Evolutionary conservation across 2,888 invertebrate species (phyloP).

Genomic region (Fissipunctia ypsillon): DNA sequence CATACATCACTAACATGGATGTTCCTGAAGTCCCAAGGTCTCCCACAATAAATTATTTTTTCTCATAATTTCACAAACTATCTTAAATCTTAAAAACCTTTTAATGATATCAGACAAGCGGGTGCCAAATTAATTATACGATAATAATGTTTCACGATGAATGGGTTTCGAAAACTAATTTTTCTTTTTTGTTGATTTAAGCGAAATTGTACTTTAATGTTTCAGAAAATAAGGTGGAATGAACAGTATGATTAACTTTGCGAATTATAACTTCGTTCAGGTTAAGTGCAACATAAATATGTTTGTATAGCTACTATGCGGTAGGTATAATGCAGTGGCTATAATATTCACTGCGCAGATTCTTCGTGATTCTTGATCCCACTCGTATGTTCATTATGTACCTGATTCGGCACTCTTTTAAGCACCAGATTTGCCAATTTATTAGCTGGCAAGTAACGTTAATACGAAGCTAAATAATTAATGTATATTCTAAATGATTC

Average conservation of each 20-base stretch:
- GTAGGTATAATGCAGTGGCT: conserved; percentile 12
- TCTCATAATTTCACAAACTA: conserved; percentile 37
- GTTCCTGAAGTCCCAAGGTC: not conserved
- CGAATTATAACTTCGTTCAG: conserved; percentile 12
- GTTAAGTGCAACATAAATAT: conserved; percentile 13
- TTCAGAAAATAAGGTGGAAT: not conserved
- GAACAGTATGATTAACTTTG: conserved; percentile 1
- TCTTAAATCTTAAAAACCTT: conserved; percentile 60
- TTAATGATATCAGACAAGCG: conserved; percentile 61
- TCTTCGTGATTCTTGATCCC: not conserved
- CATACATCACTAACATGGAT: conserved; percentile 10
- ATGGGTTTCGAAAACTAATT: conserved; percentile 29
- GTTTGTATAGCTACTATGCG: conserved; percentile 11
- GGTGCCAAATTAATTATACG: conserved; percentile 63
- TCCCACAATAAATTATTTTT: conserved; percentile 2
- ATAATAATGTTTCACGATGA: conserved; percentile 48
- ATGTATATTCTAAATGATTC: not conserved
- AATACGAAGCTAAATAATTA: not conserved
- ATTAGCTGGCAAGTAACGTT: not conserved
- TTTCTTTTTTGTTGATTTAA: not conserved
- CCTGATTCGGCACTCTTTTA: not conserved
- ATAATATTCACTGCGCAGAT: not conserved
- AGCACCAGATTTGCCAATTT: not conserved
- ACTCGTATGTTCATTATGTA: not conserved
- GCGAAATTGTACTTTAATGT: conserved; percentile 19